Evolutionary conservation across 2,113 vertebrate genomes (phyloP).

Genomic region (Hemicordylus capensis): DNA sequence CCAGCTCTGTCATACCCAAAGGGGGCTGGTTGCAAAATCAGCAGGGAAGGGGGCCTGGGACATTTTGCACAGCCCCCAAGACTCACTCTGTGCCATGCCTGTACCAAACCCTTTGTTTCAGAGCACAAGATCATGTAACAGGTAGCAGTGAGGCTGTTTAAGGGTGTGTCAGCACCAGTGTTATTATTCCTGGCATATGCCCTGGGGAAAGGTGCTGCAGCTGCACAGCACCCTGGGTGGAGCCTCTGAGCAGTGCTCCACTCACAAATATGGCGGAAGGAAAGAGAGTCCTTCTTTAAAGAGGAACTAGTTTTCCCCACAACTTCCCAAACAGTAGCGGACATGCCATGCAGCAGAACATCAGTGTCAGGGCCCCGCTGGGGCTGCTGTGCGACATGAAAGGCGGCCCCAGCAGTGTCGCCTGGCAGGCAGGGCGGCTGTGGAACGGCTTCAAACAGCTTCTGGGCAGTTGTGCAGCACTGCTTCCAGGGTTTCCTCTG

Average conservation of each 20-base stretch:
- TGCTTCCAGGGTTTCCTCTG: too few relatives aligned
- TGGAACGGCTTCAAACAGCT: too few relatives aligned
- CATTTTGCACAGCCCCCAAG: neutral
- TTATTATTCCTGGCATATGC: neutral
- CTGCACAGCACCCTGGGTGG: neutral
- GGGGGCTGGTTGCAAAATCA: constrained; percentile 33
- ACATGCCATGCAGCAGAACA: neutral
- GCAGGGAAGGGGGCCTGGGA: neutral
- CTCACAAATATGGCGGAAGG: neutral
- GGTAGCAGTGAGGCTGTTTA: neutral
- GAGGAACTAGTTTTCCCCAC: neutral
- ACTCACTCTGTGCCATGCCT: neutral
- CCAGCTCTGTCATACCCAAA: neutral
- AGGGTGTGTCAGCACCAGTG: neutral
- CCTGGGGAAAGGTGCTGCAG: neutral
- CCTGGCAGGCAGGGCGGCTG: too few relatives aligned
- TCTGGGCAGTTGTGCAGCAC: too few relatives aligned
- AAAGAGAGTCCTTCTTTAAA: neutral
- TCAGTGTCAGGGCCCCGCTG: neutral
- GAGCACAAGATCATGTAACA: neutral
- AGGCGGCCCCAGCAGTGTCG: too few relatives aligned
- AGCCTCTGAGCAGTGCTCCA: neutral
- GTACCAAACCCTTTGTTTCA: neutral
- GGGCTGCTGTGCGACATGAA: too few relatives aligned
- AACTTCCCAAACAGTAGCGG: too few relatives aligned